Percentiles rank a stretch among this genome's conserved stretches.
These are phyloP conservation scores for Pithys albifrons DNA, from an alignment of 2,113 vertebrate species.

Conservation along the genomic window DNA sequence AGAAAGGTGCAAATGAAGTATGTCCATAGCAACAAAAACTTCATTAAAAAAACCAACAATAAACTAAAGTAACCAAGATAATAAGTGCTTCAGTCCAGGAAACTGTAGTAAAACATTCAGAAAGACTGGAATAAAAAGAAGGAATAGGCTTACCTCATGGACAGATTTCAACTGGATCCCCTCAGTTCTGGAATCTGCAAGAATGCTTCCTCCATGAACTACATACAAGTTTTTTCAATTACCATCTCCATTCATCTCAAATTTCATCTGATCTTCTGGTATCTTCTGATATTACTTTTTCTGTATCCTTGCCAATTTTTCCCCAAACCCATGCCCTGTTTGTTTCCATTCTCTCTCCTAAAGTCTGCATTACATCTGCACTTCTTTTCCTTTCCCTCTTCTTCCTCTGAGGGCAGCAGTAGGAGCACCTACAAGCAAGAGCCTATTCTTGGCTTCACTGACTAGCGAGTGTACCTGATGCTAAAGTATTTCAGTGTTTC, in stretches of 20 bases:
- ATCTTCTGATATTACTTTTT: not conserved
- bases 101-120: not conserved
- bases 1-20: not conserved
- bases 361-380: not conserved
- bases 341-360: not conserved
- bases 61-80: not conserved
- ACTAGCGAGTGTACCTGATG: rapidly evolving
- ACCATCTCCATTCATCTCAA: not conserved
- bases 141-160: not conserved
- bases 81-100: not conserved
- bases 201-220: not conserved
- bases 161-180: not conserved
- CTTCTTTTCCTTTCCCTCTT: not conserved
- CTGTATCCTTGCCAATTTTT: not conserved
- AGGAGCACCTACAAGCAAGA: rapidly evolving
- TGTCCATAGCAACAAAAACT: not conserved
- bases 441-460: rapidly evolving
- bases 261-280: not conserved
- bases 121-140: not conserved
- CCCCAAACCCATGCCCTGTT: not conserved
- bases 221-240: not conserved
- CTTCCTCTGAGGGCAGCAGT: not conserved
- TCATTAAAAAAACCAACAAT: not conserved
- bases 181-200: not conserved
- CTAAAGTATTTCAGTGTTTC: not conserved